Percentiles rank a stretch among this genome's conserved stretches.
Conservation (phyloP, 2,113 vertebrate species). For the Scomber colias region DNA sequence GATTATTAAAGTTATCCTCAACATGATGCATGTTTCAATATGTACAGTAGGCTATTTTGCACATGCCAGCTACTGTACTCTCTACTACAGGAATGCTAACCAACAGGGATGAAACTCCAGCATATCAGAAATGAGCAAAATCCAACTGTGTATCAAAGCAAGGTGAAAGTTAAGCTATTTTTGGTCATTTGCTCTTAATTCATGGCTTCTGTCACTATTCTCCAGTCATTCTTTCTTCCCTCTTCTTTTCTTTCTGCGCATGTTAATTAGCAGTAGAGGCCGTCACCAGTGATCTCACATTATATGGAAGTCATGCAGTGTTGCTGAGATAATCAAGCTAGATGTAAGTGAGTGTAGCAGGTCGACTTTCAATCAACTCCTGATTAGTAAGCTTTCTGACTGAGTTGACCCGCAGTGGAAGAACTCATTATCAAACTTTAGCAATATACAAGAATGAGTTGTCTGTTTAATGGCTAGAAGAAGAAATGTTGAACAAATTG, state of each 20-base stretch:
- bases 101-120: too few species aligned
- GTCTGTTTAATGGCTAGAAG: constrained; percentile 34
- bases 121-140: too few species aligned
- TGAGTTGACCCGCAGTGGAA: constrained; percentile 43
- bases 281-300: constrained; percentile 33
- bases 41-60: too few species aligned
- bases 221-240: not conserved
- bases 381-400: constrained; percentile 61
- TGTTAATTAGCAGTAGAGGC: constrained; percentile 54
- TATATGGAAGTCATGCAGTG: constrained; percentile 21
- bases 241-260: constrained; percentile 13
- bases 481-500: constrained; percentile 42
- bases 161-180: too few species aligned
- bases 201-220: not conserved
- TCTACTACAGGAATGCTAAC: too few species aligned
- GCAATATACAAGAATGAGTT: constrained; percentile 38
- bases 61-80: too few species aligned
- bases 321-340: constrained; percentile 58
- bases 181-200: not conserved
- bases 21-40: too few species aligned
- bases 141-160: too few species aligned
- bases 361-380: constrained; percentile 40
- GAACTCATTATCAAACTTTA: constrained; percentile 55
- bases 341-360: constrained; percentile 49
- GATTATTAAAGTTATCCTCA: too few species aligned